Evolutionary conservation across 2,888 invertebrate species (phyloP), one percentile per base, ranked within the genome.

Genomic region (Cephus pulcher): DNA sequence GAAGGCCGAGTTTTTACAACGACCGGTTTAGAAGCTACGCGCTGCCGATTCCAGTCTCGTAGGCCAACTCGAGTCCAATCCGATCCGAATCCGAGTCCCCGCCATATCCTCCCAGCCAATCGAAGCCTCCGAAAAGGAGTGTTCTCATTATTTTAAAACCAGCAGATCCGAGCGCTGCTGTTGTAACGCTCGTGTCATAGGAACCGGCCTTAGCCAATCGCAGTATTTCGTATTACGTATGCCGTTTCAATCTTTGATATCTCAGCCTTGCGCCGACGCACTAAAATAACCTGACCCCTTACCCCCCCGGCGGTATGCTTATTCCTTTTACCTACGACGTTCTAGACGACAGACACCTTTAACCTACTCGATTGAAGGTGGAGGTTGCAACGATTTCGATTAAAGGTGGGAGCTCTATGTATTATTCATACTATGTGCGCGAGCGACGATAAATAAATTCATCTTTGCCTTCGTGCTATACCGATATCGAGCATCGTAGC

Each of bases 11-110:
- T 89, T 88, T 89, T 88, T 88, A 87, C 86, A 85, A 87, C 90
- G 89, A 91, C 91, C 90, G 90, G 90, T 90, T 90, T 90, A 89
- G 89, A 89, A 90, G 87, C 86, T 79, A 82, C 73, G 84, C 85
- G 80, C 80, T 77, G 71, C 71, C 71, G 71, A 71, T 71, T 71
- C 71, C 82, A 79, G 69, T 71, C 77, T 80, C 82, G 33, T 74
- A 34, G 56, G 74, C 74, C 74, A 74, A 23, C 35, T 30, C 23
- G 34, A 30, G 74, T 35, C 74, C 74, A 37, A 37, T 74, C 35
- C 34, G 33, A 34, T 34, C 33, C 71, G 3, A 32, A 34, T 34
- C 33, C 71, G 15, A 12, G 15, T 34, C 33, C 71, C 33, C 71
- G 15, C 71, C 34, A 12, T 71, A 23, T 71, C 15, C 71, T 71